phyloP scores from a whole-genome alignment of 64 coral and sea anemone species.

The Platygyra sinensis region DNA sequence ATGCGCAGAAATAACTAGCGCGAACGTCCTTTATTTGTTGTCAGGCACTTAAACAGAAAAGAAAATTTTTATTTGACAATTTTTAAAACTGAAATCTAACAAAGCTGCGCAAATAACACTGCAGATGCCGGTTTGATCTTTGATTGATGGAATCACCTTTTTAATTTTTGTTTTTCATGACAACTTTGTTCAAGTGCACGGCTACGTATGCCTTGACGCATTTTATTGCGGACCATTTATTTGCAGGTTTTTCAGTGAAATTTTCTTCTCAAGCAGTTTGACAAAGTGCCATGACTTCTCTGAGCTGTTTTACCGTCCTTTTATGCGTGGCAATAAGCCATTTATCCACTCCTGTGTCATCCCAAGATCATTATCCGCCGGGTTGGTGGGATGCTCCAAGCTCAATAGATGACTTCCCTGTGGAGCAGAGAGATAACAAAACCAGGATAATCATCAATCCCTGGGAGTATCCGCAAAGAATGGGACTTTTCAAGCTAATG shows the following conservation, averaged over 20 bases:
- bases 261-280: neutral
- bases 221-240: neutral
- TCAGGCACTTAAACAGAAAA: no score
- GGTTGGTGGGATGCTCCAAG: slow-evolving; percentile 56
- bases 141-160: no score
- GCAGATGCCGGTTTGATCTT: no score
- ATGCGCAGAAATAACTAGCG: no score
- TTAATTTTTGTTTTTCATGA: neutral
- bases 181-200: neutral
- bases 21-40: no score
- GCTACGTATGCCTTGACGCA: neutral
- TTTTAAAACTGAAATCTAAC: no score
- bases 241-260: neutral
- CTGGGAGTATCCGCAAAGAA: slow-evolving; percentile 71
- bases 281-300: neutral
- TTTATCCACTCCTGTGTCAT: slow-evolving; percentile 11
- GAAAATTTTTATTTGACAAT: no score
- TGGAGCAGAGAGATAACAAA: slow-evolving; percentile 20
- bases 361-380: slow-evolving; percentile 56
- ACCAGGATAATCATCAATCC: slow-evolving; percentile 59
- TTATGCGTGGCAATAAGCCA: neutral
- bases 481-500: slow-evolving; percentile 79
- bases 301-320: neutral
- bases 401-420: slow-evolving; percentile 58
- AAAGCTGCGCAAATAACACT: no score